Conservation (phyloP, 35 echinoderm and acorn worm species). For the Apostichopus parvimensis region DNA sequence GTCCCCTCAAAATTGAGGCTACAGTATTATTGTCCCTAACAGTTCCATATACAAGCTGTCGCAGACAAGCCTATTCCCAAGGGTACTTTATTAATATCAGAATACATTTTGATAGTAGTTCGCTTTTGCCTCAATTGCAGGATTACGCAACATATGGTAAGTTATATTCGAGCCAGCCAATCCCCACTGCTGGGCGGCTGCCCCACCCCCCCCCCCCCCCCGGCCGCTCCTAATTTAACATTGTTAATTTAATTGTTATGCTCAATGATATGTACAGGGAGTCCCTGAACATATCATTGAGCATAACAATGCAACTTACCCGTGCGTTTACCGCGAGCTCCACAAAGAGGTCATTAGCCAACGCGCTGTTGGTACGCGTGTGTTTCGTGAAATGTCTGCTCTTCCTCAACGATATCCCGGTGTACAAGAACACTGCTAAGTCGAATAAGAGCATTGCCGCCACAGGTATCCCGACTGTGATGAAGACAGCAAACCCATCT, state of each 20-base stretch:
- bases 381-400: conserved; percentile 21
- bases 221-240: neutral
- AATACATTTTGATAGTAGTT: too few species aligned
- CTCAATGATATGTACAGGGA: neutral
- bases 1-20: too few species aligned
- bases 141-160: too few species aligned
- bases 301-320: neutral
- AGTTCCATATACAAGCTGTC: too few species aligned
- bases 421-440: conserved; percentile 40
- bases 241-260: neutral
- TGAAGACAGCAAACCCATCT: conserved; percentile 35
- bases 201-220: neutral
- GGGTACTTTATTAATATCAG: too few species aligned
- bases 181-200: too few species aligned
- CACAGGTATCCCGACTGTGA: conserved; percentile 53
- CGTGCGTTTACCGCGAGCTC: conserved; percentile 25
- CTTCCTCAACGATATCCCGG: conserved; percentile 20
- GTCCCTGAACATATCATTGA: neutral
- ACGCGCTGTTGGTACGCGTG: conserved; percentile 12
- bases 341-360: neutral
- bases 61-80: too few species aligned
- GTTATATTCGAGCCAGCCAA: too few species aligned
- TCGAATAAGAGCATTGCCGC: conserved; percentile 25
- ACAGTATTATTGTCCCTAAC: too few species aligned
- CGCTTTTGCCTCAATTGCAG: too few species aligned